Evolutionary conservation across 53 echinoderm and acorn worm genomes (phyloP).

Genomic region (Crossaster papposus): DNA sequence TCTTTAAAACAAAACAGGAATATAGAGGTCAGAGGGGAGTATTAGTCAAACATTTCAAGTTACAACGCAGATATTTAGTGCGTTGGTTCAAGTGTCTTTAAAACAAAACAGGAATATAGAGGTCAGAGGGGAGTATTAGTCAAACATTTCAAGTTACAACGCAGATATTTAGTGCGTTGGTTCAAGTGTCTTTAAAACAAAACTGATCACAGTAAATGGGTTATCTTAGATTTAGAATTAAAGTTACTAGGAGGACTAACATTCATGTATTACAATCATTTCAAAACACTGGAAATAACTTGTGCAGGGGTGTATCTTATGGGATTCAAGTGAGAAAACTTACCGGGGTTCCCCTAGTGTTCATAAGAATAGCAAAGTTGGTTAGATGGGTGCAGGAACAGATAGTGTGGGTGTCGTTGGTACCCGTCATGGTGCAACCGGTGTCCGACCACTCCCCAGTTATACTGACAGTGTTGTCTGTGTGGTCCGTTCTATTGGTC

Average conservation of each 20-base stretch:
- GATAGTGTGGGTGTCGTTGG: slow-evolving; percentile 85
- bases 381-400: slow-evolving; percentile 94
- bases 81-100: too few species aligned
- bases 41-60: not conserved
- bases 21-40: not conserved
- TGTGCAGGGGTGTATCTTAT: too few species aligned
- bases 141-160: not conserved
- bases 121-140: not conserved
- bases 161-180: too few species aligned
- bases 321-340: slow-evolving; percentile 6
- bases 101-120: not conserved
- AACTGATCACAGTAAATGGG: too few species aligned
- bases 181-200: too few species aligned
- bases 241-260: too few species aligned
- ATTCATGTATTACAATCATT: too few species aligned
- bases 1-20: not conserved
- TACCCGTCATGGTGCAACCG: slow-evolving; percentile 77
- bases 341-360: slow-evolving; percentile 75
- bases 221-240: too few species aligned
- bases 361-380: slow-evolving; percentile 99
- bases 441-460: slow-evolving; percentile 86
- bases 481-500: not conserved
- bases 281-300: too few species aligned
- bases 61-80: not conserved
- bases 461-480: slow-evolving; percentile 15